Conservation (phyloP, 2,113 vertebrate species). For the mouse (Mus musculus) region GRCm39 chr5:128279001-128279500, state of each 20-base stretch:
- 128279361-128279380: accelerated
- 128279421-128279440: background rate
- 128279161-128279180: background rate
- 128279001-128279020: too few relatives aligned
- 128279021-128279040: background rate
- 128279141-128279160: background rate
- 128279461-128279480: background rate
- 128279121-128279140: background rate
- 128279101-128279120: background rate
- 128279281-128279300: accelerated
- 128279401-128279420: too few relatives aligned
- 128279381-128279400: background rate
- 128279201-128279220: background rate
- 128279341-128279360: background rate
- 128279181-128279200: background rate
- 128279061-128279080: background rate
- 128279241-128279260: too few relatives aligned
- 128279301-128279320: too few relatives aligned
- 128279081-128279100: background rate
- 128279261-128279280: accelerated
- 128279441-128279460: background rate
- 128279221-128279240: background rate
- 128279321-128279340: background rate
- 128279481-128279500: background rate
- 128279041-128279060: background rate